Base-by-base conservation (phyloP, 2,113 vertebrate genomes). In the Periophthalmodon schlosseri region DNA sequence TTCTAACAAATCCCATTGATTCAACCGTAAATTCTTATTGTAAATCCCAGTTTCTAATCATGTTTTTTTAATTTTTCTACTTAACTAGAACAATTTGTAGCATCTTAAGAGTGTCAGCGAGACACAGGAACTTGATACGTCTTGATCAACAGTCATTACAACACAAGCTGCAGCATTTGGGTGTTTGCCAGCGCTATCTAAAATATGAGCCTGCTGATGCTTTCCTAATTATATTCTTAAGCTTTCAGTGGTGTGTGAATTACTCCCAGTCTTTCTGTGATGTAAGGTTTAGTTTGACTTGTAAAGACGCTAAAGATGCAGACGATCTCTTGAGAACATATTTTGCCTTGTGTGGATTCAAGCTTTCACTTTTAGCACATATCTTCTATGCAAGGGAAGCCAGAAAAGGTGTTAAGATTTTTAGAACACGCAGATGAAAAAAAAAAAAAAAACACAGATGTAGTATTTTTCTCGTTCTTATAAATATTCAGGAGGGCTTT, bases 401-500 rank as follows among this genome's bases (percentile, higher is more conserved):
- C 36, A 44, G 46, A 54, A n/a, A 76, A 84, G 52, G 68, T 86
- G 70, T 83, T 71, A 78, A 81, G 71, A 72, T 81, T 78, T 82
- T 80, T 69, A 73, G 56, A 80, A 88, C 77, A 74, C 79, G 70
- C 78, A 54, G 57, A 44, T 44, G 39, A 76, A 81, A 73, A 83
- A 78, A 86, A 90, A 84, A 7, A 87, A 86, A 83, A 81, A 90
- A 92, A 89, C 88, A 92, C 84, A 88, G 84, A 78, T 89, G 82
- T 86, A 80, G 12, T 90, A 91, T 85, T 39, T 90, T 74, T 44
- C 63, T 89, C 49, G 2, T 69, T 69, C 84, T 83, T 88, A 91
- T 92, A 86, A 86, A 93, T 93, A 93, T 93, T 90, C 78, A 92
- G 70, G 20, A 86, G 84, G 74, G 78, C 79, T 86, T 88, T 81